phyloP scores from a whole-genome alignment of 2,113 vertebrate species.

The Geococcyx californianus region DNA sequence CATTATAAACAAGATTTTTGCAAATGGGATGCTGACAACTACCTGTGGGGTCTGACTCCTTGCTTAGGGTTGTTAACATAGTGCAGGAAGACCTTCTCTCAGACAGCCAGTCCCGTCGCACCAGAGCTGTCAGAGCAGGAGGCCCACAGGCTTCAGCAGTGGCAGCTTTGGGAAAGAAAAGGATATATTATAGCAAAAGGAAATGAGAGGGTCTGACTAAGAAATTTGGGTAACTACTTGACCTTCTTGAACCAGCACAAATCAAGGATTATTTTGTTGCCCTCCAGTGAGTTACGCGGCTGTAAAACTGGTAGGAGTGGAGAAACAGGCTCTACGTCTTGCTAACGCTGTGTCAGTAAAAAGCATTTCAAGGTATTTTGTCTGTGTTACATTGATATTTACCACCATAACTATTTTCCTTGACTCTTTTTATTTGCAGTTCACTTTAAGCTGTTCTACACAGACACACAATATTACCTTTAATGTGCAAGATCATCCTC shows the following conservation, averaged over 20 bases:
- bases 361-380: conserved; percentile 33
- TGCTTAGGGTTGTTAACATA: background rate
- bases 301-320: conserved; percentile 18
- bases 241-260: conserved; percentile 17
- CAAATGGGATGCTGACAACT: background rate
- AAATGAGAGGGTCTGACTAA: background rate
- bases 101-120: background rate
- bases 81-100: background rate
- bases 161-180: background rate
- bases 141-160: background rate
- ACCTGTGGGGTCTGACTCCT: background rate
- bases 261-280: conserved; percentile 24
- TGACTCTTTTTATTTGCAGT: conserved; percentile 19
- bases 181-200: background rate
- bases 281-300: background rate
- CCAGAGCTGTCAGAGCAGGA: background rate
- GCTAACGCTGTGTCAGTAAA: background rate
- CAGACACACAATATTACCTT: conserved; percentile 17
- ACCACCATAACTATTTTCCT: conserved; percentile 3
- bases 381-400: conserved; percentile 22
- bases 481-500: background rate
- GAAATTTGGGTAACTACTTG: background rate
- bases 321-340: conserved; percentile 30
- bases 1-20: background rate
- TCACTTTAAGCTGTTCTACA: conserved; percentile 25